Conservation (phyloP, 2,113 vertebrate species). For the Paedocypris sp. region DNA sequence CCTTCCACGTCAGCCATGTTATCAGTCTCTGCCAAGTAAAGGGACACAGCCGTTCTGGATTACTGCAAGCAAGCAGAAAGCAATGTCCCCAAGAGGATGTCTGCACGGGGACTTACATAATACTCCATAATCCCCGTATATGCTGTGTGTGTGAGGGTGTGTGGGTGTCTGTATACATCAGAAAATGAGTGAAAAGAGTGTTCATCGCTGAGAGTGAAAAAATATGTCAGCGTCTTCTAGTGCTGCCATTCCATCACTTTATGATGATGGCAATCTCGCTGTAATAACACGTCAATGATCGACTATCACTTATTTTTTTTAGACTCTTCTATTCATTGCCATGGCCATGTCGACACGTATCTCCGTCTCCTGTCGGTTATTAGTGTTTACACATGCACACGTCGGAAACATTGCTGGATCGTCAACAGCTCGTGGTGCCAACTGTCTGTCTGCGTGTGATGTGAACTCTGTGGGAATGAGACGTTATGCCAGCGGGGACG, state of each 20-base stretch:
- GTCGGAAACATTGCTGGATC: slow-evolving; percentile 5
- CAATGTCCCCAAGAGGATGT: slow-evolving; percentile 12
- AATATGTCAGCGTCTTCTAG: background rate
- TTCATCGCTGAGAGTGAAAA: background rate
- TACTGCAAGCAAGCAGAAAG: slow-evolving; percentile 21
- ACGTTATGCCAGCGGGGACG: slow-evolving; percentile 5
- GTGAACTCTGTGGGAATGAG: slow-evolving; percentile 22
- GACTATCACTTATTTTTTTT: no score
- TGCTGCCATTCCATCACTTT: background rate
- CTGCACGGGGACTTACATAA: slow-evolving; percentile 23
- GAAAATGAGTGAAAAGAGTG: background rate
- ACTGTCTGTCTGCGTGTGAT: slow-evolving; percentile 27
- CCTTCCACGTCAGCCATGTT: slow-evolving; percentile 12
- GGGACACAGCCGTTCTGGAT: slow-evolving; percentile 15
- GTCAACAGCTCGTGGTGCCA: slow-evolving; percentile 16
- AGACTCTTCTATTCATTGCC: no score
- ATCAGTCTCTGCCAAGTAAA: slow-evolving; percentile 18
- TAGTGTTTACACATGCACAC: slow-evolving; percentile 1
- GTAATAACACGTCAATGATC: no score
- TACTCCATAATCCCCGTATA: slow-evolving; percentile 22
- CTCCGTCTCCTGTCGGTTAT: slow-evolving; percentile 1
- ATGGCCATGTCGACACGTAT: no score
- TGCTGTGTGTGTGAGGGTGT: background rate
- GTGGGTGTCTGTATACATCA: no score
- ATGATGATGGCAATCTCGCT: no score